Evolutionary conservation across 2,113 vertebrate species (phyloP), one percentile per base, ranked within the genome.

Genomic region (Heliornis fulica): DNA sequence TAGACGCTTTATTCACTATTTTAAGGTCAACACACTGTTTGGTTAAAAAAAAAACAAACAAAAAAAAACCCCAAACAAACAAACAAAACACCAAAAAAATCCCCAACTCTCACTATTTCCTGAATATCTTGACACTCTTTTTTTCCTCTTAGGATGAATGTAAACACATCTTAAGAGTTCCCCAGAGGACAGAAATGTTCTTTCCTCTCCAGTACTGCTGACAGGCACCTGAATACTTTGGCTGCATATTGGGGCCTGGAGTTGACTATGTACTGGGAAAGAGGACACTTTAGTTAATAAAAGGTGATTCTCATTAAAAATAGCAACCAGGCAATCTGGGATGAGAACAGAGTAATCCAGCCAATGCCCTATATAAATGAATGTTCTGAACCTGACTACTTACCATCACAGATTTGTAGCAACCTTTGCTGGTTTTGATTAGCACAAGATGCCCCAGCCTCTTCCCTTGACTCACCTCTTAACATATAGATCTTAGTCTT

Each of bases 401-500:
- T 48, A 94, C 65, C 16, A 74, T 43, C 34, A 34, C 29, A 77
- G 65, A 26, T 45, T 66, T 87, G 29, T 38, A 65, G 23, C n/a
- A 94, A 57, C 3, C 0, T 89, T 72, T 68, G 60, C 40, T 81
- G 46, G 38, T 50, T 94, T 83, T 70, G 23, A 69, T 77, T 76
- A 61, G 66, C 3, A 1, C 25, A 41, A 85, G 48, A 45, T 2
- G 3, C 38, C 14, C 36, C 68, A 80, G 32, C 50, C 85, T 20
- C 75, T 70, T 80, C 38, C 79, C 50, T 87, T 85, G 63, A 72
- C 64, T 88, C 78, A 66, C 66, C 54, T 91, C 66, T 78, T 53
- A 72, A 76, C 28, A 17, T 66, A 64, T 14, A 1, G 38, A 77
- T 93, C 86, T 90, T 85, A 65, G 59, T 68, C 76, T 94, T 43